Evolutionary conservation across 2,113 vertebrate species (phyloP).

Genomic region (Eudyptes chrysolophus): DNA sequence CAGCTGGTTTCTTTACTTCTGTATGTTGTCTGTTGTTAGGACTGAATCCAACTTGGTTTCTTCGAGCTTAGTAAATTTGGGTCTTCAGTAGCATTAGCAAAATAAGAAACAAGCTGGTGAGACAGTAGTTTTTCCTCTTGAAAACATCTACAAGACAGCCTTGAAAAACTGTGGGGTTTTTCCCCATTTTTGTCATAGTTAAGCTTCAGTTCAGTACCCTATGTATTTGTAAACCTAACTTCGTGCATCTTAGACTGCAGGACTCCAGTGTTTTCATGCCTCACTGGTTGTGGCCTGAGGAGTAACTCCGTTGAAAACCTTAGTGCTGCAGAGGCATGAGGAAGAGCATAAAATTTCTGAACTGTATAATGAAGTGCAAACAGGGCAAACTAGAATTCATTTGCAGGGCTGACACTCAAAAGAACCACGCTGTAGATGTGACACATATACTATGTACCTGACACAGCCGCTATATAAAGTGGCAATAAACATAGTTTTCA

Average conservation of each 20-base stretch:
- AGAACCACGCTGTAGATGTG: neutral
- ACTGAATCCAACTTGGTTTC: neutral
- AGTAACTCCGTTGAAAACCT: neutral
- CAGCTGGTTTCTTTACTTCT: neutral
- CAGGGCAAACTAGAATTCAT: neutral
- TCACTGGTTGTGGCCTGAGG: neutral
- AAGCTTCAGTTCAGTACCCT: neutral
- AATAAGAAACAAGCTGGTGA: neutral
- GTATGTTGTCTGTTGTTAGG: neutral
- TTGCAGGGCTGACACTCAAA: neutral
- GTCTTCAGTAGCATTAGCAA: neutral
- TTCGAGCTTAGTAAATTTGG: neutral
- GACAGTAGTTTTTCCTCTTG: neutral
- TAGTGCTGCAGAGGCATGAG: neutral
- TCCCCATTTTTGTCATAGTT: neutral
- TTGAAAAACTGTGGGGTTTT: neutral
- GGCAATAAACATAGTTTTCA: neutral
- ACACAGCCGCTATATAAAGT: fast-evolving
- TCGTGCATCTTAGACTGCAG: neutral
- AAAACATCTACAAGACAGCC: neutral
- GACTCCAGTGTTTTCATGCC: neutral
- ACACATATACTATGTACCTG: fast-evolving
- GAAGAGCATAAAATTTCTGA: neutral
- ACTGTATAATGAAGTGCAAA: neutral
- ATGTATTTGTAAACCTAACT: neutral